Percentiles rank a stretch among this genome's conserved stretches.
Conservation (phyloP, 2,113 vertebrate genomes). For the Cyprinodon variegatus region DNA sequence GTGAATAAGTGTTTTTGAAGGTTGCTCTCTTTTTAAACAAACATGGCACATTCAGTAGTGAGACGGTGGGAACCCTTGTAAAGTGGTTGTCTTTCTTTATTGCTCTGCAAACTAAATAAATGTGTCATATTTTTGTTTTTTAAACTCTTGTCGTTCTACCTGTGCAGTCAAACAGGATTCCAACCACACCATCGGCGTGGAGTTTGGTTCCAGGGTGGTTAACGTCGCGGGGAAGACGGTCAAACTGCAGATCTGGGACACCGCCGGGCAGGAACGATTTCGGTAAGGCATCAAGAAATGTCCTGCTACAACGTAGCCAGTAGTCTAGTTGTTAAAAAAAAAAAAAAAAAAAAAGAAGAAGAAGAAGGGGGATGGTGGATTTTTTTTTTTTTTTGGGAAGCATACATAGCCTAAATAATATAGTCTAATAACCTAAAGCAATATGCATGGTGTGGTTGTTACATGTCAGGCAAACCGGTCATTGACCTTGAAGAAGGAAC, state of each 20-base stretch:
- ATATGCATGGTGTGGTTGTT: no score
- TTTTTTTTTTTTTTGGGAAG: no score
- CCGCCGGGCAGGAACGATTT: conserved; percentile 92
- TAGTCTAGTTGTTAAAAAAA: no score
- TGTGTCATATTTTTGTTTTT: neutral
- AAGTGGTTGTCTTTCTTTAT: neutral
- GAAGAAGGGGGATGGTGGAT: no score
- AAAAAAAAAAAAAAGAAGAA: no score
- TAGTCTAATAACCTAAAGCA: no score
- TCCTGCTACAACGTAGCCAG: neutral
- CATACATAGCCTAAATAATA: no score
- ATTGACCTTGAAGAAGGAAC: no score
- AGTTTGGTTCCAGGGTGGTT: conserved; percentile 93
- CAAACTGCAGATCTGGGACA: conserved; percentile 96
- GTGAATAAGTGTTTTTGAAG: conserved; percentile 23
- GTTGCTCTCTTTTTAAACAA: conserved; percentile 23
- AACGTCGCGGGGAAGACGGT: conserved; percentile 91
- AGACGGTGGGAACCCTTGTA: neutral
- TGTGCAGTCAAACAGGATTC: conserved; percentile 91
- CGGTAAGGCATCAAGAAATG: conserved; percentile 72
- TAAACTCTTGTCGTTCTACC: neutral
- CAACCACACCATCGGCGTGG: conserved; percentile 94
- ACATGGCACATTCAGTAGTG: conserved; percentile 4
- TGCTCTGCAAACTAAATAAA: neutral
- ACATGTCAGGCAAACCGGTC: no score